Evolutionary conservation across 2,888 invertebrate genomes (phyloP).

Genomic region (Agrochola circellaris): DNA sequence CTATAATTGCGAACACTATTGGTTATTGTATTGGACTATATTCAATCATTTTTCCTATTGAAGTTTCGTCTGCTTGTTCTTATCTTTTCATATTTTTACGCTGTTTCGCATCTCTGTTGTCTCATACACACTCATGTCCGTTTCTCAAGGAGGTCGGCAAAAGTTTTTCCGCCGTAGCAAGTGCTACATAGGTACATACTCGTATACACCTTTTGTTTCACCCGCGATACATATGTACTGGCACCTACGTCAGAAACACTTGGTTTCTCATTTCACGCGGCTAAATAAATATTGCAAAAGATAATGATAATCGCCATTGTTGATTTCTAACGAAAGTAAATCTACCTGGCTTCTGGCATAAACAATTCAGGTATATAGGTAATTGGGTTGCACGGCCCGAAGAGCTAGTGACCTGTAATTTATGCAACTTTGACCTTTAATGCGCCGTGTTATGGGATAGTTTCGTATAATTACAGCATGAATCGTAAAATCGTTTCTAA

Average conservation of each 20-base stretch:
- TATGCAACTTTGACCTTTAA: slow-evolving; percentile 59
- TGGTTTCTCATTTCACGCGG: background rate
- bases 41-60: too few relatives aligned
- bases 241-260: background rate
- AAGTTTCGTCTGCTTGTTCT: background rate
- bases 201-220: too few relatives aligned
- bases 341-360: slow-evolving; percentile 55
- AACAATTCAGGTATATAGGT: slow-evolving; percentile 53
- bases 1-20: background rate
- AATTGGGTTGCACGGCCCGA: slow-evolving; percentile 50
- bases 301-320: slow-evolving; percentile 25
- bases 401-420: slow-evolving; percentile 44
- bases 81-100: background rate
- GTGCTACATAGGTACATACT: too few relatives aligned
- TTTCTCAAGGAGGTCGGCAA: background rate
- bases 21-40: background rate
- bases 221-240: too few relatives aligned
- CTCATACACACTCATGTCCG: background rate
- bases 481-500: slow-evolving; percentile 19
- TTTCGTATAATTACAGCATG: slow-evolving; percentile 45
- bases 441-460: slow-evolving; percentile 42
- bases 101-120: background rate
- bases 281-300: slow-evolving; percentile 21
- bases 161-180: too few relatives aligned
- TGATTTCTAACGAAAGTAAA: slow-evolving; percentile 56